Conservation (phyloP, 2,113 vertebrate species). For the Aspidoscelis tigris region DNA sequence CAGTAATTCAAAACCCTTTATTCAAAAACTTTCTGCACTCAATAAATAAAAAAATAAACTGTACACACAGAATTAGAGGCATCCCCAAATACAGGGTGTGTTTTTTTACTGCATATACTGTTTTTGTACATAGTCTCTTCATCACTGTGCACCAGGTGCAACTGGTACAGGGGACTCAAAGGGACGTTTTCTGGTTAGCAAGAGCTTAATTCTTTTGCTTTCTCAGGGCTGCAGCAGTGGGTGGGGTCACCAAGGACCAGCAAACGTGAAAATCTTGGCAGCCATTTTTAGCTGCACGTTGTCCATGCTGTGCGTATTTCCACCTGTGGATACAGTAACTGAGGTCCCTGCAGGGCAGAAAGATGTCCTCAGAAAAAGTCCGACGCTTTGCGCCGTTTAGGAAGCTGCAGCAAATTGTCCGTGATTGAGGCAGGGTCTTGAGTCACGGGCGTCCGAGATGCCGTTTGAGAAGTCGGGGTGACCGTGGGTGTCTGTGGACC, state of each 20-base stretch:
- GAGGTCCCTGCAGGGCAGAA: fast-evolving
- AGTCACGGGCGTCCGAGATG: constrained; percentile 82
- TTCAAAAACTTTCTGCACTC: constrained; percentile 21
- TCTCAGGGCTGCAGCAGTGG: background rate
- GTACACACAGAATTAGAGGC: background rate
- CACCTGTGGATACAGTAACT: background rate
- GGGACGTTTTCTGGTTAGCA: constrained; percentile 12
- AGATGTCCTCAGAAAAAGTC: constrained; percentile 82
- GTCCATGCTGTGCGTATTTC: background rate
- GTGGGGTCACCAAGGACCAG: background rate
- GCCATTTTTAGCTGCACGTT: background rate
- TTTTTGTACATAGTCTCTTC: background rate
- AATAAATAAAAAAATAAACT: constrained; percentile 38
- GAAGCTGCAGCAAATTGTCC: constrained; percentile 95
- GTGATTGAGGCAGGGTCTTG: constrained; percentile 95
- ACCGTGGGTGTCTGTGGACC: constrained; percentile 80
- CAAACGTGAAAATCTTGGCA: background rate
- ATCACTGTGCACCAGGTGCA: background rate
- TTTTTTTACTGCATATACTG: background rate
- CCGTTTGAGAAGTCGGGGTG: constrained; percentile 81
- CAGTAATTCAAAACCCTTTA: constrained; percentile 14
- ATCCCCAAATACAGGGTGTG: constrained; percentile 8
- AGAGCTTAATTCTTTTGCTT: background rate
- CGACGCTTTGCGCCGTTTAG: constrained; percentile 88
- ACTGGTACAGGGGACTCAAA: background rate